Evolutionary conservation across 2,113 vertebrate species (phyloP).

Genomic region (Nesoenas mayeri): DNA sequence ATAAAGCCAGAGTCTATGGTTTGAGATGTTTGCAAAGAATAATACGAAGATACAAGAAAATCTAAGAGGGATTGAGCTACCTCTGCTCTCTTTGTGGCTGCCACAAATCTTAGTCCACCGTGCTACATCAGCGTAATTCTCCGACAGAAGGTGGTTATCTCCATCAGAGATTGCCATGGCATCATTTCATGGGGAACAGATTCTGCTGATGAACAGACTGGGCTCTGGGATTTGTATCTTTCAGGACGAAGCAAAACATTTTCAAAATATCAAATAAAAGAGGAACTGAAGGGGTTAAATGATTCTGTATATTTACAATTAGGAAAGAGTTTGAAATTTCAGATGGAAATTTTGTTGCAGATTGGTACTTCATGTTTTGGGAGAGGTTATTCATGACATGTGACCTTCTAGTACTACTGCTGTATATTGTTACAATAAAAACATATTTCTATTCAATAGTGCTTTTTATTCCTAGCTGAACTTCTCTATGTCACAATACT

Average conservation of each 20-base stretch:
- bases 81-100: background rate
- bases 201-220: background rate
- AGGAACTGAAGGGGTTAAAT: background rate
- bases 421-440: background rate
- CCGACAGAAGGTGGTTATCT: background rate
- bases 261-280: background rate
- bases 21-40: background rate
- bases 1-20: background rate
- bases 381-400: background rate
- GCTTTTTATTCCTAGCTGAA: background rate
- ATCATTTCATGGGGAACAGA: background rate
- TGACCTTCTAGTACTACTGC: background rate
- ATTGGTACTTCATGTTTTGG: background rate
- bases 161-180: background rate
- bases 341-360: background rate
- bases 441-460: background rate
- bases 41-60: background rate
- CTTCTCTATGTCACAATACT: background rate
- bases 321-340: background rate
- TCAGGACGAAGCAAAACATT: background rate
- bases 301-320: background rate
- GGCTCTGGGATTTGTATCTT: background rate
- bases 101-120: background rate
- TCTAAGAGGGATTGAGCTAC: background rate
- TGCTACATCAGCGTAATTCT: background rate